Conservation (phyloP, 2,888 invertebrate genomes). For the Melipona beecheii region DNA sequence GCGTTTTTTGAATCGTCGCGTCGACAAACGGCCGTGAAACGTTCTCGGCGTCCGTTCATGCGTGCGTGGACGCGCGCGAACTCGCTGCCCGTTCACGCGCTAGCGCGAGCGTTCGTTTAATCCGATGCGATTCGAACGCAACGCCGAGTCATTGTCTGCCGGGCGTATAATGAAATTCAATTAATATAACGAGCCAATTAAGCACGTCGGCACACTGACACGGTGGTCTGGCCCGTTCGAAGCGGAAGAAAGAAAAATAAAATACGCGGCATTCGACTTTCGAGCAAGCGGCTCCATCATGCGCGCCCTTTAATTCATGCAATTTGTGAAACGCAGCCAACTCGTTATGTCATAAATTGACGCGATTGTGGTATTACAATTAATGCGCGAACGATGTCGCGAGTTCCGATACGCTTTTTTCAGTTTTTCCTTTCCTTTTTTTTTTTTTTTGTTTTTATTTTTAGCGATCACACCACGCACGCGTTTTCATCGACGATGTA, state of each 20-base stretch:
- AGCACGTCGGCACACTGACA: conserved; percentile 72
- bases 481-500: neutral
- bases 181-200: conserved; percentile 81
- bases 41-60: conserved; percentile 61
- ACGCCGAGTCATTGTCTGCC: conserved; percentile 57
- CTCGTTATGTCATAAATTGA: conserved; percentile 56
- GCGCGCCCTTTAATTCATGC: conserved; percentile 48
- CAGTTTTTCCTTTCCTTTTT: neutral
- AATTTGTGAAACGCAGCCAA: conserved; percentile 51
- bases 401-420: conserved; percentile 19
- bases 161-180: conserved; percentile 76
- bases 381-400: conserved; percentile 35
- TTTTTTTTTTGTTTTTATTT: neutral
- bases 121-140: conserved; percentile 57
- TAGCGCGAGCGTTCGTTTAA: conserved; percentile 65
- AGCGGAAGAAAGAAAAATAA: conserved; percentile 28
- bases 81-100: conserved; percentile 2
- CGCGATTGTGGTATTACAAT: conserved; percentile 54
- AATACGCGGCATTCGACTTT: conserved; percentile 38
- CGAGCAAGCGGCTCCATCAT: conserved; percentile 28
- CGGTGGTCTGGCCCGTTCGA: conserved; percentile 61
- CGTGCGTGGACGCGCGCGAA: neutral
- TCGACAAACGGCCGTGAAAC: conserved; percentile 61
- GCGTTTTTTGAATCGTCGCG: conserved; percentile 66
- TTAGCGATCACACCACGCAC: neutral